Conservation (phyloP, 2,113 vertebrate genomes). For the Murina feae region DNA sequence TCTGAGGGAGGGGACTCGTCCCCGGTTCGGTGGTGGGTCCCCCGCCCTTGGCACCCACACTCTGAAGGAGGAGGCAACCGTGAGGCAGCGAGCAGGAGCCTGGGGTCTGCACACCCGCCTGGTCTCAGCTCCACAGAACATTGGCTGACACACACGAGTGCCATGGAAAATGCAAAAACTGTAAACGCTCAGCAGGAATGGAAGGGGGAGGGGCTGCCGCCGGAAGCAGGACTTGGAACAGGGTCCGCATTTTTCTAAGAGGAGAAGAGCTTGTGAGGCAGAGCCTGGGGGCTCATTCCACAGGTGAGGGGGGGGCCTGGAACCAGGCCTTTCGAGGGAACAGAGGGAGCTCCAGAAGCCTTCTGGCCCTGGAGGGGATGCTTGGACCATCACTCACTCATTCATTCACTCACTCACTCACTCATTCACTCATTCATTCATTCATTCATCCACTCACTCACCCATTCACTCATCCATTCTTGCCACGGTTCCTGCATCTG, state of each 20-base stretch:
- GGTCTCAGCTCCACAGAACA: neutral
- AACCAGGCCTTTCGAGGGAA: neutral
- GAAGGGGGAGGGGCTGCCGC: rapidly evolving
- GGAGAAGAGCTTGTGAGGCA: rapidly evolving
- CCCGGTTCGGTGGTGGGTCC: neutral
- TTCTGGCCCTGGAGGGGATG: neutral
- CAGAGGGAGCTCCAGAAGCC: rapidly evolving
- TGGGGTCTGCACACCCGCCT: neutral
- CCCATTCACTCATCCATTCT: neutral
- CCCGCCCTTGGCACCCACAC: neutral
- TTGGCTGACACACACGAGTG: rapidly evolving
- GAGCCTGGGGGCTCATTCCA: neutral
- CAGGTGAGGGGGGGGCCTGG: neutral
- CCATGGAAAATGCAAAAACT: rapidly evolving
- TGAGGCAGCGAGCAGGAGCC: neutral
- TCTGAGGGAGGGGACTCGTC: rapidly evolving
- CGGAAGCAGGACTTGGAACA: neutral
- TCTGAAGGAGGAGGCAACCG: neutral
- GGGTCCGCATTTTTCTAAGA: neutral
- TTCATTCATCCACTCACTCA: neutral
- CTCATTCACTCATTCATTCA: no score
- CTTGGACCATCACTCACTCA: rapidly evolving
- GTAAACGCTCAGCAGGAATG: no score
- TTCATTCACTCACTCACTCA: rapidly evolving
- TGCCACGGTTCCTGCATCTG: rapidly evolving